A percentile compares a stretch with the other conserved stretches of the same genome.
Conservation (phyloP, 2,113 vertebrate genomes). For the Barbus barbus region DNA sequence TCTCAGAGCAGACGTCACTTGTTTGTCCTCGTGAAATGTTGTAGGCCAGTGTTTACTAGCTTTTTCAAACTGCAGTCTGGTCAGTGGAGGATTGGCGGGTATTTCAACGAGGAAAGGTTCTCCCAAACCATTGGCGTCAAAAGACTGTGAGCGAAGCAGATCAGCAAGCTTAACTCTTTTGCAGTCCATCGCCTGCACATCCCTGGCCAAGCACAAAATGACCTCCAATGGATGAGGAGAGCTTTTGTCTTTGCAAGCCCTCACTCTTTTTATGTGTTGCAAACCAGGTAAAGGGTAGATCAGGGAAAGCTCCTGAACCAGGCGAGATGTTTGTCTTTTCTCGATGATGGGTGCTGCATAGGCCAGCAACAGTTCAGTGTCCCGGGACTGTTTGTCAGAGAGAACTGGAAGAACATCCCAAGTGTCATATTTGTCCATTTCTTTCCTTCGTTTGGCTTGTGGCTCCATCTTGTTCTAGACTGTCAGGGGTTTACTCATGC, state of each 20-base stretch:
- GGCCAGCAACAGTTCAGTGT: slow-evolving; percentile 71
- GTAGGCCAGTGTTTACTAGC: slow-evolving; percentile 83
- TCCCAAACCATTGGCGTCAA: slow-evolving; percentile 73
- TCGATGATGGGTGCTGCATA: slow-evolving; percentile 80
- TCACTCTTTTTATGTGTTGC: slow-evolving; percentile 84
- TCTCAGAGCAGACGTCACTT: slow-evolving; percentile 68
- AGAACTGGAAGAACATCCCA: slow-evolving; percentile 82
- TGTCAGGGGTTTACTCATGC: not conserved
- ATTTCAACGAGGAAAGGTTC: slow-evolving; percentile 79
- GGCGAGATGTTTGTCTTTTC: slow-evolving; percentile 79
- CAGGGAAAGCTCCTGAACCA: slow-evolving; percentile 73
- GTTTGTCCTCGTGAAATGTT: slow-evolving; percentile 84
- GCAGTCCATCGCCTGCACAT: slow-evolving; percentile 33
- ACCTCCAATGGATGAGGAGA: slow-evolving; percentile 74
- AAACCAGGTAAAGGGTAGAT: slow-evolving; percentile 71
- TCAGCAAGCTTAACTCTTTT: slow-evolving; percentile 46
- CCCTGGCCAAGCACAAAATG: slow-evolving; percentile 74
- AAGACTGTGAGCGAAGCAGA: slow-evolving; percentile 63
- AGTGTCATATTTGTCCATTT: not conserved
- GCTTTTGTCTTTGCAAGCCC: slow-evolving; percentile 61
- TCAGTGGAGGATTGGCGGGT: slow-evolving; percentile 76
- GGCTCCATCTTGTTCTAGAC: slow-evolving; percentile 70
- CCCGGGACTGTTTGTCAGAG: slow-evolving; percentile 76
- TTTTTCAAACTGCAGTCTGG: slow-evolving; percentile 81
- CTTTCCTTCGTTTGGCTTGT: slow-evolving; percentile 68